These are phyloP conservation scores for Cyclura pinguis DNA, from an alignment of 2,797 vertebrate genomes.

Conservation along the genomic window DNA sequence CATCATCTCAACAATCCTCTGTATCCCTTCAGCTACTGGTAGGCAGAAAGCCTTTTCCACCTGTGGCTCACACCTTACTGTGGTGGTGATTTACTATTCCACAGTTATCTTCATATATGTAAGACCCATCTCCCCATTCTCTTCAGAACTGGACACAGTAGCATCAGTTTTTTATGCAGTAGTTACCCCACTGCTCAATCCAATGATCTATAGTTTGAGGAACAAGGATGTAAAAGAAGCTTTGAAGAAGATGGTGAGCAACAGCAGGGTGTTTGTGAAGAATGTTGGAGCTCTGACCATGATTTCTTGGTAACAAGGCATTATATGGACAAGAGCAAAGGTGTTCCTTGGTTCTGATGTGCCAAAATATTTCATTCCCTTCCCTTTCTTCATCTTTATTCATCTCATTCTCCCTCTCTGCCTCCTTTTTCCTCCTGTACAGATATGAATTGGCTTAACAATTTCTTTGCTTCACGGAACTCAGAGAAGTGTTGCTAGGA, in stretches of 20 bases:
- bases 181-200: conserved; percentile 52
- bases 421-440: neutral
- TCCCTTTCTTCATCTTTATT: neutral
- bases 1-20: conserved; percentile 42
- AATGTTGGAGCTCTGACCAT: neutral
- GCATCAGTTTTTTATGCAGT: conserved; percentile 48
- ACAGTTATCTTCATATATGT: conserved; percentile 47
- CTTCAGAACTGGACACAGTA: conserved; percentile 46
- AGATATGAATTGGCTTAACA: neutral
- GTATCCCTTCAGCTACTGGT: conserved; percentile 44
- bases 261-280: neutral
- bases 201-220: conserved; percentile 53
- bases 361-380: neutral
- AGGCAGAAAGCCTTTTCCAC: conserved; percentile 46
- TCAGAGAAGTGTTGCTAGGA: neutral
- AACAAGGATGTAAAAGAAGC: conserved; percentile 55
- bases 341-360: neutral
- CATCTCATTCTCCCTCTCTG: neutral
- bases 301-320: neutral
- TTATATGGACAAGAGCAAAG: neutral
- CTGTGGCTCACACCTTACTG: conserved; percentile 46
- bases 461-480: neutral
- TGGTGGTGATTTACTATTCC: conserved; percentile 56
- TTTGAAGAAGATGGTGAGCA: conserved; percentile 33
- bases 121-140: conserved; percentile 25